Base-by-base conservation (phyloP, 2,113 vertebrate genomes). In the Albula goreensis region DNA sequence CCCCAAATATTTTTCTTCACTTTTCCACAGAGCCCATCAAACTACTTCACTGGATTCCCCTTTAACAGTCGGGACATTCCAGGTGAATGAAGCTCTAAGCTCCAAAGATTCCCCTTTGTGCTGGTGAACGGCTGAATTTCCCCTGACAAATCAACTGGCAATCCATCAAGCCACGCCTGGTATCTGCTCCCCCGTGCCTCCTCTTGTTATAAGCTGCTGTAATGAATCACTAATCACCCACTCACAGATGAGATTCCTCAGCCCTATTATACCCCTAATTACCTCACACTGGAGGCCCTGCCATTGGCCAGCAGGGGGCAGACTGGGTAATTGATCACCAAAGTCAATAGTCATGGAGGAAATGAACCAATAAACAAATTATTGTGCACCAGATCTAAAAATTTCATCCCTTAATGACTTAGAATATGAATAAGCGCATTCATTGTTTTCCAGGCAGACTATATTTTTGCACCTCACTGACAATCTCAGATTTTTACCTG, bases 181-280 rank as follows among this genome's bases (percentile, higher is more conserved):
- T 89, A 84, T 85, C 31, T 87, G 88, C 90, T 89, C 85, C 63
- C 88, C 84, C 52, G 53, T 82, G 74, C 88, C 66, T 83, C 88
- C 89, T 89, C 87, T 89, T 83, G 5, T 91, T 92, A 88, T 94
- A 95, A 95, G 93, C 93, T 93, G 87, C 88, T 94, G 93, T 95
- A 95, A 95, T 95, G 94, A 95, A 94, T 94, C 89, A 89, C 92
- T 93, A 94, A 94, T 95, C 93, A 94, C 91, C 86, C 63, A 9
- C 91, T 93, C 91, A 91, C 92, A 91, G 91, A 93, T 88, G 92
- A 94, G 89, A 91, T 91, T 93, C 91, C 92, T 91, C 86, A 88
- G 90, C 88, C 93, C 90, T 92, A 93, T 94, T 93, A 87, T 84
- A 93, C 91, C 92, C 91, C 94, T 94, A 95, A 95, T 94, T 95